A percentile compares a stretch with the other conserved stretches of the same genome.
Conservation (phyloP, 2,797 vertebrate genomes). For the Echiichthys vipera region DNA sequence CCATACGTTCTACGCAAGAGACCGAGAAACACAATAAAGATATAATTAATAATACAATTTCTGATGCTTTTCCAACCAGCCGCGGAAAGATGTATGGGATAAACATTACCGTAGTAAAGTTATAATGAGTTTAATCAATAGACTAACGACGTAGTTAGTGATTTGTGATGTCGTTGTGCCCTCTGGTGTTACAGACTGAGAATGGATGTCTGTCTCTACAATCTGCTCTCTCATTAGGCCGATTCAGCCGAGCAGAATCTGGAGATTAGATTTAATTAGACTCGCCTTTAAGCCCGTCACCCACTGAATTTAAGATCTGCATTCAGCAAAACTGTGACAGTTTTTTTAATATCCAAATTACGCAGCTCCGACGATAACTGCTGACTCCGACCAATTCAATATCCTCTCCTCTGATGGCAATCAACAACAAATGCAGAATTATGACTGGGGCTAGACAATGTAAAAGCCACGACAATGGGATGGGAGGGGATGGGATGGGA, state of each 20-base stretch:
- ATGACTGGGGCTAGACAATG: neutral
- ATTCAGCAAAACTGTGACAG: slow-evolving; percentile 54
- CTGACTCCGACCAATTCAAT: slow-evolving; percentile 48
- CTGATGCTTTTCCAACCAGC: too few relatives aligned
- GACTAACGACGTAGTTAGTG: too few relatives aligned
- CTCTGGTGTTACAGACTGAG: slow-evolving; percentile 55
- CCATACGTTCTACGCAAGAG: too few relatives aligned
- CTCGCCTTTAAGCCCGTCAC: slow-evolving; percentile 22
- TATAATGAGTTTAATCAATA: too few relatives aligned
- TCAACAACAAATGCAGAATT: slow-evolving; percentile 38
- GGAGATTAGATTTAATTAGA: slow-evolving; percentile 65
- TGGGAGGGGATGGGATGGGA: too few relatives aligned
- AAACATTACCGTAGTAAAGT: too few relatives aligned
- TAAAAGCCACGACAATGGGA: slow-evolving; percentile 14
- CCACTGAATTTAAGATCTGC: slow-evolving; percentile 43
- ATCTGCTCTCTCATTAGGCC: neutral
- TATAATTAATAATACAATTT: too few relatives aligned
- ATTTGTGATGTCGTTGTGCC: slow-evolving; percentile 32
- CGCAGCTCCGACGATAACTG: slow-evolving; percentile 47
- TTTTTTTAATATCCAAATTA: slow-evolving; percentile 66
- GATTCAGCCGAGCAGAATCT: slow-evolving; percentile 17
- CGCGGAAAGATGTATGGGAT: too few relatives aligned
- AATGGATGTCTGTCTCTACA: neutral
- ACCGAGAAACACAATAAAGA: too few relatives aligned
- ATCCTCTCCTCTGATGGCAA: slow-evolving; percentile 47